Evolutionary conservation across 2,888 invertebrate genomes (phyloP), one percentile per base, ranked within the genome.

Genomic region (Phoronis australis): DNA sequence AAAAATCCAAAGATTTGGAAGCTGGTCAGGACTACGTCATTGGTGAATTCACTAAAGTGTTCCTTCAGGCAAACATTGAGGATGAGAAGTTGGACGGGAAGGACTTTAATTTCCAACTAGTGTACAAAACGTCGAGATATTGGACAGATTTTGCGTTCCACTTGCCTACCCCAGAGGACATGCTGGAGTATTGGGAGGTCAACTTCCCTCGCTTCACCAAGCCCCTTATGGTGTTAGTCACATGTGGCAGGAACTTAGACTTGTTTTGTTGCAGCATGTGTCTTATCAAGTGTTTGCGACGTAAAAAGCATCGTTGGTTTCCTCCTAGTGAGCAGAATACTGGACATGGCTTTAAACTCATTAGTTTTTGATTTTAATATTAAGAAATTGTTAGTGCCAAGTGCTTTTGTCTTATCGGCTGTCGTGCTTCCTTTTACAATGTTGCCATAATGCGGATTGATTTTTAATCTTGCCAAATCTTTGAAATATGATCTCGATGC

Each of bases 111-210:
- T 38, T 45, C 35, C 24, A 35, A 20, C 37, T 25, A 9, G 40
- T 67, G 15, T 76, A 70, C 56, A 61, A 57, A 37, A 67, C 72
- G 1, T 73, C 73, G 1, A 58, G 54, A 18, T 47, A 44, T 38
- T 76, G 75, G 75, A 66, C 71, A 1, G 68, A 72, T 51, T 75
- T 75, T 50, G 57, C 61, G 22, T 74, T 75, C 53, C 69, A 68
- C 53, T 56, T 66, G 26, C 76, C 75, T 1, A 72, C 69, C 0
- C 52, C 54, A 2, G 62, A 69, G 20, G 76, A 76, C 43, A 66
- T 71, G 25, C 59, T 60, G 12, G 56, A 60, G 23, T 71, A 75
- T 51, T 75, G 75, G 74, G 64, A 66, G 24, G 50, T 53, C 25
- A 71, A 67, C 45, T 71, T 75, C 52, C 75, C 72, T 3, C 52